Base-by-base conservation (phyloP, 2,113 vertebrate species). In the Paramormyrops kingsleyae region DNA sequence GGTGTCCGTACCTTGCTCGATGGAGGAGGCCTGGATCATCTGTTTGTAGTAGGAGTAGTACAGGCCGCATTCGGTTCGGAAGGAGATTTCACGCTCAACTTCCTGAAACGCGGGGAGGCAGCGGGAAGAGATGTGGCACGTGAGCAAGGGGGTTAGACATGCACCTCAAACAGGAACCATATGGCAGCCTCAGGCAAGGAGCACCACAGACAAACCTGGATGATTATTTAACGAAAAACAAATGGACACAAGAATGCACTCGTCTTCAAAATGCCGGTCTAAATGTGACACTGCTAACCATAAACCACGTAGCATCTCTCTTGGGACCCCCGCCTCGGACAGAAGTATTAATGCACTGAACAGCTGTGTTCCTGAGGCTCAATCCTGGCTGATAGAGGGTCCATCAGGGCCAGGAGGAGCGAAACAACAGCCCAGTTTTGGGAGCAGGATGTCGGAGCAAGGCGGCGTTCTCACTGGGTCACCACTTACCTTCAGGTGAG, bases 31-130 rank as follows among this genome's bases (percentile, higher is more conserved):
- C 88, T 96, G 96, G 90, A 99, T 92, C 97, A 99, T 97, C 93
- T 99, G 97, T 91, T 99, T 99, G 95, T 98, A 99, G 95, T 99
- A 99, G 3, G 98, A 99, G 92, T 99, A 99, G 95, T 99, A 99
- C 5, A 99, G 96, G 91, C 98, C 99, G 86, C 99, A 99, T 92
- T 99, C 99, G 0, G 99, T 99, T 93, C 98, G 96, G 95, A 99
- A 99, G 47, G 98, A 99, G 94, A 99, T 99, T 94, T 99, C 99
- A 90, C 98, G 96, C 94, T 99, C 98, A 0, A 99, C 97, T 93
- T 99, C 99, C 99, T 99, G 95, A 74, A 96, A 95, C 52, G 53
- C 31, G 89, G 31, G 12, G 44, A 46, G 85, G 46, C 47, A 31
- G 17, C 70, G 91, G 85, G 24, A 90, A 90, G 90, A 87, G 56